phyloP scores from a whole-genome alignment of 1,140 invertebrate genomes.

The Asobara japonica region DNA sequence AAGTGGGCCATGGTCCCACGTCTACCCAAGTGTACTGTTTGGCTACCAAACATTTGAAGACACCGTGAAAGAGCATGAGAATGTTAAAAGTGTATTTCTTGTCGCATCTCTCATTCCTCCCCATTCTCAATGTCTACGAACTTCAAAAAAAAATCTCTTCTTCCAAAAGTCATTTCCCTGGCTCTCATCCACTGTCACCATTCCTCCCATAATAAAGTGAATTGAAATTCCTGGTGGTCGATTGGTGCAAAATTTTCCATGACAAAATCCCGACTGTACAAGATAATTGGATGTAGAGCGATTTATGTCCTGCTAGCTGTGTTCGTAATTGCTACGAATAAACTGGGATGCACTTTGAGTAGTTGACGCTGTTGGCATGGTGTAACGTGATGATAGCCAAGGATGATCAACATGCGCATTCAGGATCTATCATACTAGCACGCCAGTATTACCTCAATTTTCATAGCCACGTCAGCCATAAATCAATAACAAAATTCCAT shows the following conservation, averaged over 20 bases:
- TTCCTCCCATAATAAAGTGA: background rate
- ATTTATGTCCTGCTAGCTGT: constrained; percentile 10
- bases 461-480: constrained; percentile 5
- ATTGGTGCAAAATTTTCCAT: background rate
- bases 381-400: constrained; percentile 7
- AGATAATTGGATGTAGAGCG: constrained; percentile 1
- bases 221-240: constrained; percentile 13
- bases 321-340: constrained; percentile 11
- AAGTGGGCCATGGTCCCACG: constrained; percentile 29
- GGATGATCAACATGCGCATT: constrained; percentile 8
- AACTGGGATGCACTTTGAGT: background rate
- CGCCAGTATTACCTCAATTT: constrained; percentile 1
- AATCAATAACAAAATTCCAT: constrained; percentile 12
- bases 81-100: background rate
- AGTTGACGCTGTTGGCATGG: constrained; percentile 5
- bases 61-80: background rate
- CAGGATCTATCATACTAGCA: background rate
- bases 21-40: constrained; percentile 6
- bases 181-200: background rate
- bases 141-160: too few species aligned
- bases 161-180: background rate
- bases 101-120: background rate
- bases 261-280: background rate
- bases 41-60: constrained; percentile 25
- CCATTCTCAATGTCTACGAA: too few species aligned